A percentile compares a stretch with the other conserved stretches of the same genome.
Evolutionary conservation across 2,797 vertebrate genomes (phyloP).

Genomic region (Falco peregrinus): DNA sequence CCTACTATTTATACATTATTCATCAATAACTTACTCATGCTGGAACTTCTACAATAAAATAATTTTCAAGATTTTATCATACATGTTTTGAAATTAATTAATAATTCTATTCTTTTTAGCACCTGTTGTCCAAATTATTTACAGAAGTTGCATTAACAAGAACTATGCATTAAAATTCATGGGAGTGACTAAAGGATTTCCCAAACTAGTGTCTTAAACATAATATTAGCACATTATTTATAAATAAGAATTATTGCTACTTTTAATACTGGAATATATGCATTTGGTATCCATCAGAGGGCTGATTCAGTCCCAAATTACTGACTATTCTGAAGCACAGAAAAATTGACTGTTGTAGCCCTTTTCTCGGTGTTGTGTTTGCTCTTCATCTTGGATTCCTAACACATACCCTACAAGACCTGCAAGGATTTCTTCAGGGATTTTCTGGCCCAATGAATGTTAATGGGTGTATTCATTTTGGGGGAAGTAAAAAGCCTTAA

Average conservation of each 20-base stretch:
- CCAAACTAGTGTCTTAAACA: conserved; percentile 27
- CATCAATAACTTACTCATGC: not conserved
- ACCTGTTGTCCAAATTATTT: conserved; percentile 41
- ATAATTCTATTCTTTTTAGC: conserved; percentile 36
- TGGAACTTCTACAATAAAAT: conserved; percentile 40
- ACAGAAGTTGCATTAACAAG: conserved; percentile 1
- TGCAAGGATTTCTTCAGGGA: not conserved
- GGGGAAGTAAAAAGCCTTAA: not conserved
- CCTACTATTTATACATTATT: not conserved
- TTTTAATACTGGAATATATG: conserved; percentile 19
- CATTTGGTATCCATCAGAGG: conserved; percentile 6
- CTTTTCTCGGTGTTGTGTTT: not conserved
- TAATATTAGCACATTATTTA: conserved; percentile 8
- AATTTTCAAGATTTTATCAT: conserved; percentile 30
- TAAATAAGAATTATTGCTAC: not conserved
- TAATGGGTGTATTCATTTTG: not conserved
- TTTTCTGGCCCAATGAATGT: not conserved
- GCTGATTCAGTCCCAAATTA: conserved; percentile 16
- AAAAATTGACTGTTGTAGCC: not conserved
- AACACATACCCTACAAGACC: not conserved
- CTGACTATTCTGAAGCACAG: not conserved
- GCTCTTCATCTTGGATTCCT: not conserved
- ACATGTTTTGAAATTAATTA: conserved; percentile 45
- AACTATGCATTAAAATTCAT: conserved; percentile 16
- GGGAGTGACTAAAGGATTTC: not conserved